Evolutionary conservation across 2,888 invertebrate genomes (phyloP), one percentile per base, ranked within the genome.

Genomic region (Brassicogethes aeneus): DNA sequence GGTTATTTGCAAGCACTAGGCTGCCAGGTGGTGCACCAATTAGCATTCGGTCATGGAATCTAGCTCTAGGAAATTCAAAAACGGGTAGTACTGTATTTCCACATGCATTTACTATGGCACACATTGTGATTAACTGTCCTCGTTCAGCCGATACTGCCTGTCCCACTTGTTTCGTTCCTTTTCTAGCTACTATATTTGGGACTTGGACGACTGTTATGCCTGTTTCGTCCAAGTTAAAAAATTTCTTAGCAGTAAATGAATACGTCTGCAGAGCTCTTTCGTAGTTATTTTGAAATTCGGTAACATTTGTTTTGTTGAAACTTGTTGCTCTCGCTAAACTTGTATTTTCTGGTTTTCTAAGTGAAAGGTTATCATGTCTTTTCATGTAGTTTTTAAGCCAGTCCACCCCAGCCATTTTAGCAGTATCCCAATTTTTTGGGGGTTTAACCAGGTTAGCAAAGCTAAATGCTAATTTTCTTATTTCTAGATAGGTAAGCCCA

Each of bases 221-320:
- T 10, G 56, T 58, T 42, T 61, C 57, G 37, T 61, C 58, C 2
- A 56, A 36, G 41, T 56, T 53, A 35, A 42, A 49, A 17, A 55
- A 51, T 16, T 41, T 29, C n/a, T 46, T 41, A 17, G 42, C 16
- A 14, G 45, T 43, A 37, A 52, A 51, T 13, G 38, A 34, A 36
- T 43, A 33, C 17, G 45, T 47, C 29, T 37, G 15, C 3, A 47
- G 16, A 15, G 31, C 47, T 29, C 40, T 34, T 14, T 34, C 34
- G 36, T 43, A 40, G 29, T 45, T 47, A 10, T 39, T 39, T 33
- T 29, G 39, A 38, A 47, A 47, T 7, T 37, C 37, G 3, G 17
- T 34, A 8, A 39, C 35, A 23, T 23, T 7, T 5, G 23, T 10
- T 23, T 23, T 23, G 10, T 23, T 23, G 10, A 23, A 39, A 34